These are phyloP conservation scores for Platysteira castanea DNA, from an alignment of 2,113 vertebrate species.

Conservation along the genomic window DNA sequence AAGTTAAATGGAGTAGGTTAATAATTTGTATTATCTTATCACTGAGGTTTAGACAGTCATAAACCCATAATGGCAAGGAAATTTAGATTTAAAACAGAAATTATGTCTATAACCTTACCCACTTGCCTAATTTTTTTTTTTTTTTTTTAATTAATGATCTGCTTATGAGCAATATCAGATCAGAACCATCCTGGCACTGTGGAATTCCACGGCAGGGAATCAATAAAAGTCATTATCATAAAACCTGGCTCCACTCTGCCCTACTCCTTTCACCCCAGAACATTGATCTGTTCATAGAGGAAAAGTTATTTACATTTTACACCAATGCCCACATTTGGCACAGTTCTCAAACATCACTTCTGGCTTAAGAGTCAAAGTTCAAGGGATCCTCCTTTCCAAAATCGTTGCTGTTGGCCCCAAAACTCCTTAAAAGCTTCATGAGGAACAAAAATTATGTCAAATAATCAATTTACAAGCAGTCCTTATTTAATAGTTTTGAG, in stretches of 20 bases:
- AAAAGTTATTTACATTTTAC: background rate
- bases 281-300: fast-evolving
- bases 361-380: background rate
- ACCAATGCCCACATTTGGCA: background rate
- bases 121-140: background rate
- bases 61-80: background rate
- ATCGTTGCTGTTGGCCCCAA: fast-evolving
- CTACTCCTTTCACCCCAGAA: background rate
- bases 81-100: background rate
- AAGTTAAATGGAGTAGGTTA: background rate
- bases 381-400: background rate
- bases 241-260: background rate
- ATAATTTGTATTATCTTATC: constrained; percentile 24
- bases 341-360: background rate
- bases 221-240: background rate
- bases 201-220: background rate
- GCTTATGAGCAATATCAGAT: background rate
- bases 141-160: background rate
- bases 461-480: background rate
- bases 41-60: background rate
- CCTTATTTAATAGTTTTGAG: background rate
- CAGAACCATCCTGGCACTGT: background rate
- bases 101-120: background rate
- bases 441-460: background rate
- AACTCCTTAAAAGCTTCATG: background rate